A percentile compares a stretch with the other conserved stretches of the same genome.
Conservation (phyloP, 2,888 invertebrate species). For the Zootermopsis nevadensis region DNA sequence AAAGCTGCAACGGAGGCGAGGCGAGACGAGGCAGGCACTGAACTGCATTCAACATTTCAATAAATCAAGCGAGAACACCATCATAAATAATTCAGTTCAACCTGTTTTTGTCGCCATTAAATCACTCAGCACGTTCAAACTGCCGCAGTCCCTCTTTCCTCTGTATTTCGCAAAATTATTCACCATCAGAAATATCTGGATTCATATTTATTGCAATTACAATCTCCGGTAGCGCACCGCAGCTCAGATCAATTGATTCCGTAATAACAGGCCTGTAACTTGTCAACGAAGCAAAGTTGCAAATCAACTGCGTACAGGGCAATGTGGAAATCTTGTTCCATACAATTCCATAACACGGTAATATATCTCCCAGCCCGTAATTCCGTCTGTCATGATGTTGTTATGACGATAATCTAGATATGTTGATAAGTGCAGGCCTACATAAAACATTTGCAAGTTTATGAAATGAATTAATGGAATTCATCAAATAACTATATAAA, state of each 20-base stretch:
- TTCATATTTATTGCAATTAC: conserved; percentile 47
- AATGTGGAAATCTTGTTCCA: neutral
- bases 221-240: conserved; percentile 37
- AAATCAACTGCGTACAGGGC: conserved; percentile 24
- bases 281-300: conserved; percentile 32
- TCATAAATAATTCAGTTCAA: conserved; percentile 49
- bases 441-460: neutral
- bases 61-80: conserved; percentile 43
- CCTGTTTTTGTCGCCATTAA: conserved; percentile 49
- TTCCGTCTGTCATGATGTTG: neutral
- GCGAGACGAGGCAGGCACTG: conserved; percentile 18
- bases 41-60: conserved; percentile 46
- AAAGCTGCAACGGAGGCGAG: conserved; percentile 27
- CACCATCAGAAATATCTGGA: conserved; percentile 44
- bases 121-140: conserved; percentile 45
- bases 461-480: neutral
- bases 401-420: neutral
- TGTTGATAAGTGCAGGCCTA: neutral
- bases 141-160: conserved; percentile 18
- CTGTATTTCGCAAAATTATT: conserved; percentile 43
- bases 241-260: conserved; percentile 39
- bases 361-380: no score
- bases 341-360: neutral
- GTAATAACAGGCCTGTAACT: conserved; percentile 39
- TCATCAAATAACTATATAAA: neutral